phyloP scores from a whole-genome alignment of 2,888 invertebrate species.

The Lepidocyrtoides sp. region DNA sequence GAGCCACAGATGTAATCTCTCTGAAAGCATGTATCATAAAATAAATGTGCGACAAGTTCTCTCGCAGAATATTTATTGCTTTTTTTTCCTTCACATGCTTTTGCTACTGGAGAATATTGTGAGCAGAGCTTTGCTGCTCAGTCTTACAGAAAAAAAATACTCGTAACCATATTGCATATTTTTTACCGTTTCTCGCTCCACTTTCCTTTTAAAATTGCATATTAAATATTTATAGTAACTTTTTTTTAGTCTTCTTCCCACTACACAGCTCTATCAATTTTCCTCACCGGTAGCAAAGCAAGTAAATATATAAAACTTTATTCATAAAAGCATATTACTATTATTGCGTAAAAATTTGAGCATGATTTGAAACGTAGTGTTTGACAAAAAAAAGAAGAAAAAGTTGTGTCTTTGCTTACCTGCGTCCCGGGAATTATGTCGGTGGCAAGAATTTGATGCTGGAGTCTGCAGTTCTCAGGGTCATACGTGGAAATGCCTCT shows the following conservation, averaged over 20 bases:
- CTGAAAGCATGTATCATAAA: constrained; percentile 75
- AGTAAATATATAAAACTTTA: constrained; percentile 50
- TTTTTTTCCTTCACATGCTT: not conserved
- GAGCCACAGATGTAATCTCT: constrained; percentile 79
- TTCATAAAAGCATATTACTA: constrained; percentile 1
- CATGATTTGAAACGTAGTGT: constrained; percentile 16
- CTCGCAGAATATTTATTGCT: constrained; percentile 61
- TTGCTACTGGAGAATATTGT: not conserved
- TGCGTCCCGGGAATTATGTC: constrained; percentile 92
- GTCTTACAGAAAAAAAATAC: constrained; percentile 12
- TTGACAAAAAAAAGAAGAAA: too few relatives aligned
- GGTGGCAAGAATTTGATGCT: constrained; percentile 91
- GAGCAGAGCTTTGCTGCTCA: not conserved
- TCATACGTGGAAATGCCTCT: constrained; percentile 92
- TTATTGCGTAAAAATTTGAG: not conserved
- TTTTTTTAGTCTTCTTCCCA: not conserved
- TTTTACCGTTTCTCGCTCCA: constrained; percentile 40
- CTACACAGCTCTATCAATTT: constrained; percentile 34
- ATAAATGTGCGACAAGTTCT: constrained; percentile 65
- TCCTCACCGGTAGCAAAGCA: not conserved
- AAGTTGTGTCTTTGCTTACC: constrained; percentile 86
- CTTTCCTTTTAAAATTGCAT: constrained; percentile 66
- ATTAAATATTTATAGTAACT: constrained; percentile 76
- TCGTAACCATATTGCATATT: constrained; percentile 14
- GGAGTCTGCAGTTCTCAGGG: constrained; percentile 90